Evolutionary conservation across 2,888 invertebrate species (phyloP).

Genomic region (Watsonalla binaria): DNA sequence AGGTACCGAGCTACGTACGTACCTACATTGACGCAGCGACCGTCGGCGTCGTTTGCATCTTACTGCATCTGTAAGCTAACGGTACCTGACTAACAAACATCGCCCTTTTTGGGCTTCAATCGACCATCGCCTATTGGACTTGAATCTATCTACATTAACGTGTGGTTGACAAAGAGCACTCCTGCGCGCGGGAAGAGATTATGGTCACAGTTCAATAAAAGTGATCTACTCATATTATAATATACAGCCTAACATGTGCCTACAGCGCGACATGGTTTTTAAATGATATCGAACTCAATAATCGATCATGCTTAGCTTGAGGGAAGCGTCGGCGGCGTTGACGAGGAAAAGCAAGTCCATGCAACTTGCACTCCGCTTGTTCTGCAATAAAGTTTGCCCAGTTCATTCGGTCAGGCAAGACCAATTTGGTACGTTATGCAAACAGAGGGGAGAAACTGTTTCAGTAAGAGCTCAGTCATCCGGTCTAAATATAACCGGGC

Average conservation of each 20-base stretch:
- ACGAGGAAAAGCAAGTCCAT: constrained; percentile 7
- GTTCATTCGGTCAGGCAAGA: constrained; percentile 31
- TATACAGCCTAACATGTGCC: too few relatives aligned
- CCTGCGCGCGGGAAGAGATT: too few relatives aligned
- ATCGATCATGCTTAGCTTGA: too few relatives aligned
- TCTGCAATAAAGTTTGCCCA: constrained; percentile 28
- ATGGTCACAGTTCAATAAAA: too few relatives aligned
- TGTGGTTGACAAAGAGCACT: too few relatives aligned
- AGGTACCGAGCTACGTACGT: constrained; percentile 2
- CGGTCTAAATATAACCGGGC: constrained; percentile 69
- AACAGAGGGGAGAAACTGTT: constrained; percentile 66
- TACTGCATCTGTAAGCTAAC: constrained; percentile 50
- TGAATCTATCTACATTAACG: too few relatives aligned
- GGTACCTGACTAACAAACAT: constrained; percentile 25
- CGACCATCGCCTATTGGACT: too few relatives aligned
- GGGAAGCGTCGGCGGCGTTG: background rate
- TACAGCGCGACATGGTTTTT: too few relatives aligned
- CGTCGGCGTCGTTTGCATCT: constrained; percentile 52
- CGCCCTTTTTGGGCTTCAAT: constrained; percentile 43
- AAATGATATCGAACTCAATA: too few relatives aligned
- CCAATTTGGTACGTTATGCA: constrained; percentile 52
- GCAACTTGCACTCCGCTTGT: constrained; percentile 21
- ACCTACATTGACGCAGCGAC: constrained; percentile 11
- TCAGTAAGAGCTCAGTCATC: constrained; percentile 62
- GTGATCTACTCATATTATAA: too few relatives aligned